Percentiles rank a stretch among this genome's conserved stretches.
Evolutionary conservation across 2,797 vertebrate genomes (phyloP).

Genomic region (Amblyopsis hoosieri): DNA sequence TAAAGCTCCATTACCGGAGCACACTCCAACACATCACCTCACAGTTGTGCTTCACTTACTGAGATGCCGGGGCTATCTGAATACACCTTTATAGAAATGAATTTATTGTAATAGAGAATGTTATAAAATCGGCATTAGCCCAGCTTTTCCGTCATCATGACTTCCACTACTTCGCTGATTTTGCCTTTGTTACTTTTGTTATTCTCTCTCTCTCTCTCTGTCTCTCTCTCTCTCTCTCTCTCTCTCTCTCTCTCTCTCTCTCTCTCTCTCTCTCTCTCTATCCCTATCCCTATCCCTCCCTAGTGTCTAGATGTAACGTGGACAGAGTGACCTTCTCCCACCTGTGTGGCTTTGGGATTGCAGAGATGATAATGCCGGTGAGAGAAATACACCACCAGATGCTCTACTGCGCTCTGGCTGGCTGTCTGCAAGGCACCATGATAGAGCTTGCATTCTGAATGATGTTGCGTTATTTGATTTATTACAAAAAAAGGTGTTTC

Average conservation of each 20-base stretch:
- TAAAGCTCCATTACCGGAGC: slow-evolving; percentile 62
- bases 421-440: neutral
- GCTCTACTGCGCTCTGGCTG: slow-evolving; percentile 16
- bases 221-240: neutral
- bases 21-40: slow-evolving; percentile 62
- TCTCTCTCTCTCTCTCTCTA: neutral
- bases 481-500: no score
- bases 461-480: no score
- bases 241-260: neutral
- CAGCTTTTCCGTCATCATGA: neutral
- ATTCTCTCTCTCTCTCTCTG: slow-evolving; percentile 3
- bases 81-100: slow-evolving; percentile 66
- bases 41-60: slow-evolving; percentile 53
- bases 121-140: slow-evolving; percentile 11
- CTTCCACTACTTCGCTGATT: neutral
- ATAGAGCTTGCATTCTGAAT: neutral
- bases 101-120: slow-evolving; percentile 64
- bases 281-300: no score
- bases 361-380: slow-evolving; percentile 13
- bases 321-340: neutral
- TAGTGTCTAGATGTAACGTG: neutral
- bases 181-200: no score
- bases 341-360: slow-evolving; percentile 13
- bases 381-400: slow-evolving; percentile 4
- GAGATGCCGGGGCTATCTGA: slow-evolving; percentile 66